Percentiles rank a stretch among this genome's conserved stretches.
phyloP scores from a whole-genome alignment of 2,797 vertebrate species.

The Ctenopoma multispine region DNA sequence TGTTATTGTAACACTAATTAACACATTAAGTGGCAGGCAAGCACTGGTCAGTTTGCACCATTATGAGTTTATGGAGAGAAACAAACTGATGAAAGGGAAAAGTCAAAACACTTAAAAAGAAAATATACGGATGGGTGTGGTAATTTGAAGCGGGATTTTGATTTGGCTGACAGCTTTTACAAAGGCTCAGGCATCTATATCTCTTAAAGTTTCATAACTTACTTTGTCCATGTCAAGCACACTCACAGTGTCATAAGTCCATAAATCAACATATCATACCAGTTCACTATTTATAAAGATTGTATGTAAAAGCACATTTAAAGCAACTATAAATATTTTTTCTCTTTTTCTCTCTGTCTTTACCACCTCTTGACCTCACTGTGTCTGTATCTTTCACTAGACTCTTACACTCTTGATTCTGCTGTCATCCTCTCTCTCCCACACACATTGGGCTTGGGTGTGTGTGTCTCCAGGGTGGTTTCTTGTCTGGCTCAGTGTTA shows the following conservation, averaged over 20 bases:
- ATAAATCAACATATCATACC: not conserved
- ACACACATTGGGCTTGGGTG: constrained; percentile 2
- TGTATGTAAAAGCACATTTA: constrained; percentile 3
- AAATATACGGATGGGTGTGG: no score
- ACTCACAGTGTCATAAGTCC: not conserved
- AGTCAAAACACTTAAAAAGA: no score
- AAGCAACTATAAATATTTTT: not conserved
- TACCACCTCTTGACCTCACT: constrained; percentile 19
- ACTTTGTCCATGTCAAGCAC: constrained; percentile 2
- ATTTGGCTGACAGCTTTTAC: no score
- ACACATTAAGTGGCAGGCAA: no score
- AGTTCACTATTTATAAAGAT: not conserved
- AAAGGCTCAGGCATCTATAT: not conserved
- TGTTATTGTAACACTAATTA: no score
- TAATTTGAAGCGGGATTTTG: no score
- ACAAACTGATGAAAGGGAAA: no score
- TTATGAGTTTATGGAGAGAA: no score
- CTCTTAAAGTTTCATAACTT: not conserved
- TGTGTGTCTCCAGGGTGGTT: constrained; percentile 54
- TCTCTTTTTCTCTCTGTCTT: not conserved
- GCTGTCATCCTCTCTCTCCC: constrained; percentile 19
- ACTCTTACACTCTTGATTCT: constrained; percentile 10
- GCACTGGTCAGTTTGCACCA: no score
- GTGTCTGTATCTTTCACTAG: constrained; percentile 10
- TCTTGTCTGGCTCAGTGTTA: constrained; percentile 28